phyloP scores from a whole-genome alignment of 2,113 vertebrate species.

The Microtus ochrogaster region DNA sequence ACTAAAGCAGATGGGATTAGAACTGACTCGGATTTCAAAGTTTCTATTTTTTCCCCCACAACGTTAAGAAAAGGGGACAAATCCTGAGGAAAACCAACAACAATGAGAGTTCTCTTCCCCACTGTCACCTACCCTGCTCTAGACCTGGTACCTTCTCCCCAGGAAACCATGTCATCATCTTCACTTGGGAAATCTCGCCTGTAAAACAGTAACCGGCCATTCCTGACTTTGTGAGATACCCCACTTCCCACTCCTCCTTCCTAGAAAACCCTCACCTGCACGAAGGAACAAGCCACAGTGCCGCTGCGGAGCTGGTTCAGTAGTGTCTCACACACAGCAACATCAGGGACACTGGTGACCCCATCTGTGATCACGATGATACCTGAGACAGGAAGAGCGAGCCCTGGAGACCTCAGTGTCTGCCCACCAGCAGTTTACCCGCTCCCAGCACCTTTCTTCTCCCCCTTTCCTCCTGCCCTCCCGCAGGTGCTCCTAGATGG shows the following conservation, averaged over 20 bases:
- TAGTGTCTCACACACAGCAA: slow-evolving; percentile 96
- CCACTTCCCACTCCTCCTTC: background rate
- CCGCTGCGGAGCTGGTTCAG: slow-evolving; percentile 97
- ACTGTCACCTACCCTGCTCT: background rate
- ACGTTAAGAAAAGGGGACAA: slow-evolving; percentile 7
- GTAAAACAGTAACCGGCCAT: background rate
- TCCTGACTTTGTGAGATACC: background rate
- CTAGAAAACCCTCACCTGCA: slow-evolving; percentile 89
- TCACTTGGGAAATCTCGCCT: background rate
- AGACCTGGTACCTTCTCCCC: background rate
- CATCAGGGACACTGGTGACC: slow-evolving; percentile 98
- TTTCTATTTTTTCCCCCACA: background rate
- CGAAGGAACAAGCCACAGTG: slow-evolving; percentile 97
- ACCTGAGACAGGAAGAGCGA: slow-evolving; percentile 85
- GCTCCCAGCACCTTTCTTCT: background rate
- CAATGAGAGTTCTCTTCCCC: background rate
- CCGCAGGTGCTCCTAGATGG: background rate
- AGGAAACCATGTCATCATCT: background rate
- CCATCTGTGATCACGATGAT: slow-evolving; percentile 99
- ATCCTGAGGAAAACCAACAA: slow-evolving; percentile 21
- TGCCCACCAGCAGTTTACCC: background rate
- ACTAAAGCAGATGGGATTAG: background rate
- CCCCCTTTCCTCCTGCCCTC: background rate
- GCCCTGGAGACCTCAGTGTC: background rate
- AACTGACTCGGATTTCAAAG: background rate